phyloP scores from a whole-genome alignment of 2,113 vertebrate genomes.

The Hydrolagus affinis region DNA sequence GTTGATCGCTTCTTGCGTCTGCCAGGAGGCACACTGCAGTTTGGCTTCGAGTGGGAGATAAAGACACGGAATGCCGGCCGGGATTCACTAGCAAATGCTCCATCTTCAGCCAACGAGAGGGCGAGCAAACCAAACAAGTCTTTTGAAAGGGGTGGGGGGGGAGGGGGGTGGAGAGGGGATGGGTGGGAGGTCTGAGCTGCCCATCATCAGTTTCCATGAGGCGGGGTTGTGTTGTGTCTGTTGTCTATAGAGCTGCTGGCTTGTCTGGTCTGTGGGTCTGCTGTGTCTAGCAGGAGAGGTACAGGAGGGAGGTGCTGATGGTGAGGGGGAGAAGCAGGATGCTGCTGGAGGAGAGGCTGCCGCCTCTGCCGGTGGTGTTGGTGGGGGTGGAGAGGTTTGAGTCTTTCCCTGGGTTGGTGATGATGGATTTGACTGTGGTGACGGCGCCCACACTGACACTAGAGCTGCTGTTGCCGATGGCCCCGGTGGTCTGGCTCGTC shows the following conservation, averaged over 20 bases:
- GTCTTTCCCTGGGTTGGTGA: constrained; percentile 38
- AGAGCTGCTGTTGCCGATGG: not conserved
- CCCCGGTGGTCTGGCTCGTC: not conserved
- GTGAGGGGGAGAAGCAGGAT: constrained; percentile 43
- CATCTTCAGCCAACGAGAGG: not conserved
- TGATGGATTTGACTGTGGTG: constrained; percentile 35
- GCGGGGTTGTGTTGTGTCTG: not conserved
- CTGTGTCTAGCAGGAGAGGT: constrained; percentile 55
- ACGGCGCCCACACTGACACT: not conserved
- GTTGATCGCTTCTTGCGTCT: not conserved
- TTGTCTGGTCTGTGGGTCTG: not conserved
- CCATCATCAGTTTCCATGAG: not conserved
- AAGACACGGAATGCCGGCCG: no score
- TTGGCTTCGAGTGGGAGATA: not conserved
- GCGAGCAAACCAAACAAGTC: not conserved
- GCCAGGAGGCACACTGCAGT: not conserved
- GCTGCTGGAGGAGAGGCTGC: constrained; percentile 51
- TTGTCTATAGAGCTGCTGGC: not conserved
- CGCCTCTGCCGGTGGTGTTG: constrained; percentile 45
- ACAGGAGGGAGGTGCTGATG: constrained; percentile 54
- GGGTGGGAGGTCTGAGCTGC: not conserved
- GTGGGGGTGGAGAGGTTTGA: constrained; percentile 41
- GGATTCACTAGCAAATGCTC: not conserved
- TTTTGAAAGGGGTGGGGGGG: no score
- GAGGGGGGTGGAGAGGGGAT: no score